Evolutionary conservation across 2,888 invertebrate species (phyloP), one percentile per base, ranked within the genome.

Genomic region (Hylaea fasciaria): DNA sequence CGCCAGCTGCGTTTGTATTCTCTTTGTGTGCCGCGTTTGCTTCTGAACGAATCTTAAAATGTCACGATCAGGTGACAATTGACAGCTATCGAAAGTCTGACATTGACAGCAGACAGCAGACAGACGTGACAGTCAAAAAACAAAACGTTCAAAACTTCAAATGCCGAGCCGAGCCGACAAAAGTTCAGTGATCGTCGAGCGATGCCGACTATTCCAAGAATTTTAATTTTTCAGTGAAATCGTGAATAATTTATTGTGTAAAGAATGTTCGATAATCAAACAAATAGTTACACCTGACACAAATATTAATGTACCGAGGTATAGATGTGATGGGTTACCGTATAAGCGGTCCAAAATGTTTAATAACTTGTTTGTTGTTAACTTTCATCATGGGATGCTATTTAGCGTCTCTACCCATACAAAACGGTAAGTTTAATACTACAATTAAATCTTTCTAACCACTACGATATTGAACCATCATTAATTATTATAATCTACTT

Each of bases 331-430:
- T 91, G 91, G 90, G 90, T 71, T 86, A 85, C 71, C 78, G 83
- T 62, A 65, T 91, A 62, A 83, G 76, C 46, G 71, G 82, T 22
- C 87, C 88, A 64, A 91, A 83, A 90, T 91, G 90, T 76, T 83
- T 92, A 29, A 75, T 79, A 52, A 66, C 87, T 41, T 91, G 91
- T 74, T 75, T 92, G 44, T 73, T 87, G 39, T 69, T 91, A 64
- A 91, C 91, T 57, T 89, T 92, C 65, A 77, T 91, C 22, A 83
- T 90, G 82, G 91, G 91, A 50, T 91, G 90, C 65, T 91, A 86
- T 81, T 80, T 92, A 68, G 91, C 92, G 4, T 87, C 87, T 47
- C 76, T 91, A 73, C 91, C 92, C 47, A 84, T 92, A 70, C 81
- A 83, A 76, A 77, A 74, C 73, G 90, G 90, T 89, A 60, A 80